Conservation (phyloP, 2,113 vertebrate genomes). For the Notechis scutatus region DNA sequence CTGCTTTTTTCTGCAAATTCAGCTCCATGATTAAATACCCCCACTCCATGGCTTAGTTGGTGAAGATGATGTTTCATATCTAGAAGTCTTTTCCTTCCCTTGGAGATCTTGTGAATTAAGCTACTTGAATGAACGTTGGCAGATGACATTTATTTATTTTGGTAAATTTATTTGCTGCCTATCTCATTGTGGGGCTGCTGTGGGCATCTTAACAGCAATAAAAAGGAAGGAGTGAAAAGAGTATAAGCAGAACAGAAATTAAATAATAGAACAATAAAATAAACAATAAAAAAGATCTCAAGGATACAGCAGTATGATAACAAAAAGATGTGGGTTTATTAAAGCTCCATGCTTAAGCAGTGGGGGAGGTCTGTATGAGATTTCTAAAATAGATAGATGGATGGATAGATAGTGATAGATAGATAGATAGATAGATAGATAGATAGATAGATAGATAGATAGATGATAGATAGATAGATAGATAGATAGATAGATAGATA, state of each 20-base stretch:
- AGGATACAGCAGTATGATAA: neutral
- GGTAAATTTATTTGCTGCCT: neutral
- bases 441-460: too few relatives aligned
- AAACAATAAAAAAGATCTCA: neutral
- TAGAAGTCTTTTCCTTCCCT: neutral
- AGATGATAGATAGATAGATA: too few relatives aligned
- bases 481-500: too few relatives aligned
- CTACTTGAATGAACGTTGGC: neutral
- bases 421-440: too few relatives aligned
- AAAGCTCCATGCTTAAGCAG: neutral
- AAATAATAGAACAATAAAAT: neutral
- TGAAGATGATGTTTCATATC: neutral
- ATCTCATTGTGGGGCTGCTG: too few relatives aligned
- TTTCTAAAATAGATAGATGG: neutral
- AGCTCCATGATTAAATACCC: neutral
- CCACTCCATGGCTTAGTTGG: neutral
- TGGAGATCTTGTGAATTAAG: neutral
- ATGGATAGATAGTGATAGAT: too few relatives aligned
- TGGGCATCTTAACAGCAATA: neutral
- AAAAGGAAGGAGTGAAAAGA: neutral
- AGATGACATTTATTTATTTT: neutral
- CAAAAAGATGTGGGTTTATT: neutral
- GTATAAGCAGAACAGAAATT: neutral
- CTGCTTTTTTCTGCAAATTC: neutral
- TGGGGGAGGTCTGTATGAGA: neutral